Evolutionary conservation across 2,888 invertebrate species (phyloP).

Genomic region (Fissipunctia ypsillon): DNA sequence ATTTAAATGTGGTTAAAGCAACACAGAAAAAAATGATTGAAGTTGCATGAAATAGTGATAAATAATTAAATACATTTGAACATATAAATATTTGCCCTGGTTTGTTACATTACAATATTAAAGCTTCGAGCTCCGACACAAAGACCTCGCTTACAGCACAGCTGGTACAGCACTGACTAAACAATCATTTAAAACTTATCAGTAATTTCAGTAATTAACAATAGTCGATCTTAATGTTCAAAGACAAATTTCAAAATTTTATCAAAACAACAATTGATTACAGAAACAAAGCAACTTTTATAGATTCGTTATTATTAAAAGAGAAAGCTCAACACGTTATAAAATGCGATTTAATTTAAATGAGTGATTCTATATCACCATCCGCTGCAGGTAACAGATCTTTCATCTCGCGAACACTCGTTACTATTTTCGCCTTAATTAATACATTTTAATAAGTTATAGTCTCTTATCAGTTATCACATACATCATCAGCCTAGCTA

Average conservation of each 20-base stretch:
- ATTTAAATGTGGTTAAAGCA: neutral
- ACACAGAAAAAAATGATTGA: no score
- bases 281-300: constrained; percentile 58
- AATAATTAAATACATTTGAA: constrained; percentile 4
- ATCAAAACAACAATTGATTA: constrained; percentile 58
- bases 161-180: neutral
- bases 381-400: constrained; percentile 21
- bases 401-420: constrained; percentile 19
- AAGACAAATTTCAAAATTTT: constrained; percentile 44
- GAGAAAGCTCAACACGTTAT: constrained; percentile 52
- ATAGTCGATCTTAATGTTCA: constrained; percentile 35
- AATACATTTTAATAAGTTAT: constrained; percentile 56
- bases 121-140: neutral
- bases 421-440: constrained; percentile 20
- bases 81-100: neutral
- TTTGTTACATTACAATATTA: neutral
- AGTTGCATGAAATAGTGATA: neutral
- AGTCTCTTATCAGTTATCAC: constrained; percentile 56
- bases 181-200: constrained; percentile 37
- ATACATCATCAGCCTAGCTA: constrained; percentile 64
- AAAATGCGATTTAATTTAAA: constrained; percentile 45
- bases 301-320: constrained; percentile 48
- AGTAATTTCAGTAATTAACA: constrained; percentile 43
- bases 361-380: constrained; percentile 34
- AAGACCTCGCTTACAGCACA: neutral